Conservation (phyloP, 2,113 vertebrate species). For the Anarhynchus alexandrinus region DNA sequence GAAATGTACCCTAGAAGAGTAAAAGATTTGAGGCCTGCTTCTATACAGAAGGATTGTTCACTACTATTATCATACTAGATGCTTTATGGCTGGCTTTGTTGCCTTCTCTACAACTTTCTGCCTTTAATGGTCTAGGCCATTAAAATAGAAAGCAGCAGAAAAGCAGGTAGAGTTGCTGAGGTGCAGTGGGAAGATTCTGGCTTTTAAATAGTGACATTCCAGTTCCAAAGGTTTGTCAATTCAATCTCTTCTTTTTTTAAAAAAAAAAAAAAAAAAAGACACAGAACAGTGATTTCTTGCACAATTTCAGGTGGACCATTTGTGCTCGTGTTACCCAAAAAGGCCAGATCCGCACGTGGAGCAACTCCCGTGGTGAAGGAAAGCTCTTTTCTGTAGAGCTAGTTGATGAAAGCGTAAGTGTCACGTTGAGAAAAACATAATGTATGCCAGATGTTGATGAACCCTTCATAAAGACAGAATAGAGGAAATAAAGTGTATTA, state of each 20-base stretch:
- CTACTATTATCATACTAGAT: conserved; percentile 50
- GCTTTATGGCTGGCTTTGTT: conserved; percentile 62
- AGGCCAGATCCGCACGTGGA: conserved; percentile 91
- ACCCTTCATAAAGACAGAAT: conserved; percentile 14
- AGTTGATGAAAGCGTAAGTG: conserved; percentile 94
- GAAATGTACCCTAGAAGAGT: conserved; percentile 52
- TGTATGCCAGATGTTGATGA: neutral
- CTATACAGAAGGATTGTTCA: conserved; percentile 48
- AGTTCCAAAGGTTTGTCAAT: neutral
- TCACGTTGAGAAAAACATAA: conserved; percentile 1
- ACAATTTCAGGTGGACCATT: conserved; percentile 88
- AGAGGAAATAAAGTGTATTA: conserved; percentile 37
- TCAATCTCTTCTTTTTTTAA: neutral
- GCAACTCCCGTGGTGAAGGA: conserved; percentile 95
- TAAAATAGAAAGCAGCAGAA: conserved; percentile 21
- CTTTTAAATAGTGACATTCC: neutral
- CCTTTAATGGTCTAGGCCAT: conserved; percentile 57
- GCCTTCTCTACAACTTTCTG: conserved; percentile 43
- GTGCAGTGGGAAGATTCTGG: neutral
- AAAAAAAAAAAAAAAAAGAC: neutral
- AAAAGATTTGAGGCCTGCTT: conserved; percentile 55
- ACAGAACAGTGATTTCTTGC: neutral
- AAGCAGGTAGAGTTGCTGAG: neutral
- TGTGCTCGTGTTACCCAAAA: conserved; percentile 95
- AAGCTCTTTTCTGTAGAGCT: conserved; percentile 96